Base-by-base conservation (phyloP, 2,797 vertebrate genomes). In the Psittacula derbiana region DNA sequence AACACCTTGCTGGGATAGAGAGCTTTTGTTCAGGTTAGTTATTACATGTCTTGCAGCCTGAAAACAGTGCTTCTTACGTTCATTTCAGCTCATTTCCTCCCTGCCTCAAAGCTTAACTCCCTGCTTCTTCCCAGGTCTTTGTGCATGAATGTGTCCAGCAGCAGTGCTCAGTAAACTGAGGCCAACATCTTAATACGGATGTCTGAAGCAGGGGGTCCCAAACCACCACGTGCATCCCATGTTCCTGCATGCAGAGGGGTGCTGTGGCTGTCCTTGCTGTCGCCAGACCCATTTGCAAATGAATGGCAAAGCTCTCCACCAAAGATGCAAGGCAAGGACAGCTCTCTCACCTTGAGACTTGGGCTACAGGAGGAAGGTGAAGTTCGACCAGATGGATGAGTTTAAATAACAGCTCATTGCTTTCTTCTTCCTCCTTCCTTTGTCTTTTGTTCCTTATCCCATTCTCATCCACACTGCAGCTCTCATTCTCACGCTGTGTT, bases 21-120 rank as follows among this genome's bases (percentile, higher is more conserved):
- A 78, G 82, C 75, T 95, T 96, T 94, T 96, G 84, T 93, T 95
- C 92, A 88, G 61, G 86, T 91, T 94, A 80, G 80, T 93, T 94
- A 92, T 91, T 96, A 66, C 57, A 58, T 31, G 81, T 93, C 80
- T 90, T 82, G 61, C 52, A 70, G 75, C 79, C 95, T 92, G 93
- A 94, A 60, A 93, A 90, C 80, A 58, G 44, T 57, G 36, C 65
- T 76, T 71, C 95, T 96, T 97, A 88, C 73, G 82, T 93, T 88
- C 66, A 70, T 87, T 92, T 58, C 69, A 90, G 66, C 43, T 96
- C 85, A 36, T 82, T 97, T 91, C 96, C 81, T 90, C 73, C 47
- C 41, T 90, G 64, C 71, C 88, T 88, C 65, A 70, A 69, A 90
- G 57, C 38, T 86, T 65, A 95, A 84, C 50, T 83, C 62, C 49